Base-by-base conservation (phyloP, 2,113 vertebrate species). In the Tursiops truncatus region DNA sequence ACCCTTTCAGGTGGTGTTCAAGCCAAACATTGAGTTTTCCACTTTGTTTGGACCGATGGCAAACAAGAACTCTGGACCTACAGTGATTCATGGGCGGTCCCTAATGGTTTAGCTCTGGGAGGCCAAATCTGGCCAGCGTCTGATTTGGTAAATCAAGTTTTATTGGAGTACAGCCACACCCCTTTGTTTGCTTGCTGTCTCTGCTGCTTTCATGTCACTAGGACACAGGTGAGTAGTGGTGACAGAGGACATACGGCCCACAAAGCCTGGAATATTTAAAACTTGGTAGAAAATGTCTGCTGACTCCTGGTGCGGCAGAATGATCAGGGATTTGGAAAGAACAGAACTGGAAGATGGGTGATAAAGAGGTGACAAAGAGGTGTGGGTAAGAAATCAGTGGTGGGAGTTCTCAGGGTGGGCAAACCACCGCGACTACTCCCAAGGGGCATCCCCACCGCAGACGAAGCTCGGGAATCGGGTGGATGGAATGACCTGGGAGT, bases 321-420 rank as follows among this genome's bases (percentile, higher is more conserved):
- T 70, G 38, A 58, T 44, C 25, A 7, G 53, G 26, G 79, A 18
- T 79, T 56, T 60, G 73, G 58, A 65, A n/a, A 41, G 65, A 60
- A 28, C 68, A 15, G 74, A 11, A 6, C 25, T 21, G 62, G 44
- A 62, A 56, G 41, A 33, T 2, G n/a, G 13, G 36, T 81, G 76
- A 56, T 11, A 47, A 36, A 10, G 20, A 25, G n/a, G 47, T 73
- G 73, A 60, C 21, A 12, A 33, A 25, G 50, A 17, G 15, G 13
- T 9, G 5, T 63, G 47, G 41, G 12, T 7, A 9, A 28, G 31
- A 56, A 33, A 23, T 7, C 6, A 56, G 80, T 9, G 71, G 23
- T 18, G 11, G 26, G 41, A 56, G 44, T 2, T 44, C 62, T 31
- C n/a, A 31, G 82, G 2, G 1, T 0, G 18, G 50, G 33, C 6